Percentiles rank a stretch among this genome's conserved stretches.
phyloP scores from a whole-genome alignment of 1,140 invertebrate species.

The Aculops lycopersici region DNA sequence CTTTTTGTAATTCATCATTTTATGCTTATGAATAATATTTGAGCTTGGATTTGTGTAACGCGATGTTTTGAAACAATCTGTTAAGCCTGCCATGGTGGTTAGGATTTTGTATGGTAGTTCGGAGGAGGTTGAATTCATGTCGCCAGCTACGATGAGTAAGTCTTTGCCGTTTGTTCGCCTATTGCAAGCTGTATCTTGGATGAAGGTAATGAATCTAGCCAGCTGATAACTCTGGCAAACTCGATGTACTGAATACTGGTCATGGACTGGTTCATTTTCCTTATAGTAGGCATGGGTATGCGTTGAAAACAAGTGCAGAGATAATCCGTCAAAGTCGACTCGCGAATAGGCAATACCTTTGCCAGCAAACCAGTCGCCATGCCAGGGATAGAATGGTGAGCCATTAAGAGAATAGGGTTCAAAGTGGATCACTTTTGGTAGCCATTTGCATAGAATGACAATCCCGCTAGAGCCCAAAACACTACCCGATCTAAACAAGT shows the following conservation, averaged over 20 bases:
- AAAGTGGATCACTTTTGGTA: constrained; percentile 6
- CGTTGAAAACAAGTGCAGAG: constrained; percentile 8
- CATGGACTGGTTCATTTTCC: constrained; percentile 4
- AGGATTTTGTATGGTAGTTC: constrained; percentile 8
- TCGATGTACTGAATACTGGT: constrained; percentile 10
- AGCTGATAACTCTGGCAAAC: constrained; percentile 9
- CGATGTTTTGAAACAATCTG: neutral
- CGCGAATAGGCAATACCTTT: constrained; percentile 9
- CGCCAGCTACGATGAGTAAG: constrained; percentile 8
- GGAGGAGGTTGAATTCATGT: constrained; percentile 8
- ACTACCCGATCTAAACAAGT: constrained; percentile 8
- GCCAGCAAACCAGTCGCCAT: constrained; percentile 9
- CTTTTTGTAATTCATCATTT: neutral
- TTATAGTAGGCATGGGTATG: constrained; percentile 10
- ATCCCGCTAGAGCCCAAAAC: constrained; percentile 8
- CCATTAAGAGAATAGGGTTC: constrained; percentile 8
- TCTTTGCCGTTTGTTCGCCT: constrained; percentile 3
- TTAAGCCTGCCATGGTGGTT: neutral
- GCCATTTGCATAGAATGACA: constrained; percentile 7
- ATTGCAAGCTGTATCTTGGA: neutral
- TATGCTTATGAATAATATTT: neutral
- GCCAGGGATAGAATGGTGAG: constrained; percentile 6
- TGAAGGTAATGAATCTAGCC: constrained; percentile 9
- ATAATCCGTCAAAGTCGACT: constrained; percentile 3
- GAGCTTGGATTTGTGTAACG: neutral